Evolutionary conservation across 2,113 vertebrate species (phyloP).

Genomic region (Menidia beryllina): DNA sequence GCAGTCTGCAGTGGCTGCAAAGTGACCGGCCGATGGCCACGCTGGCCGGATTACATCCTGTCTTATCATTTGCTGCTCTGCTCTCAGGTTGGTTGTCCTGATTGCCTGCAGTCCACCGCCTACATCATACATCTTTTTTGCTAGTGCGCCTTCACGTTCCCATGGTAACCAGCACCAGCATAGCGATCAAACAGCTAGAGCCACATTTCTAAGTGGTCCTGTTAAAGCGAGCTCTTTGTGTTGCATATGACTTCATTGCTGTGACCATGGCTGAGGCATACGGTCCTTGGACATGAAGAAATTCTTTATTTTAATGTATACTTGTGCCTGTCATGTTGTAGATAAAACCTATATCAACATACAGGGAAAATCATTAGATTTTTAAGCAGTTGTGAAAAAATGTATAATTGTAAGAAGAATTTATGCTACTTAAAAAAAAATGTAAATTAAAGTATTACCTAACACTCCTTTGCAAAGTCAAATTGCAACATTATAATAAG

Average conservation of each 20-base stretch:
- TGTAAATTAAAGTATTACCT: slow-evolving; percentile 1
- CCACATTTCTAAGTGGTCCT: slow-evolving; percentile 56
- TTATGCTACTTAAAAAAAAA: too few species aligned
- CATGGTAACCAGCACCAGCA: slow-evolving; percentile 68
- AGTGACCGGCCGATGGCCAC: slow-evolving; percentile 29
- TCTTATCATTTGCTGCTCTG: slow-evolving; percentile 48
- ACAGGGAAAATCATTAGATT: too few species aligned
- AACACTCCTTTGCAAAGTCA: slow-evolving; percentile 2
- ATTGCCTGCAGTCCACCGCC: slow-evolving; percentile 62
- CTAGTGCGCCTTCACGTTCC: slow-evolving; percentile 70
- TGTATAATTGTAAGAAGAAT: too few species aligned
- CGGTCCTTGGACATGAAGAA: neutral
- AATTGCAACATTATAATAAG: neutral
- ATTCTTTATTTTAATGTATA: too few species aligned
- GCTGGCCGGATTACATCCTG: slow-evolving; percentile 22
- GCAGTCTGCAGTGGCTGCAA: slow-evolving; percentile 20
- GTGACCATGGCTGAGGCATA: neutral
- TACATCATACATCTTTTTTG: slow-evolving; percentile 59
- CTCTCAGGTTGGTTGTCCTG: slow-evolving; percentile 66
- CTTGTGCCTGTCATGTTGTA: too few species aligned
- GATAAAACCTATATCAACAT: too few species aligned
- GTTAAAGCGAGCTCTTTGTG: slow-evolving; percentile 48
- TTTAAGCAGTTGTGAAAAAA: too few species aligned
- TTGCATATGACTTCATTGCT: slow-evolving; percentile 55
- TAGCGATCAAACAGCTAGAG: slow-evolving; percentile 62